These are phyloP conservation scores for Macropus fuliginosus DNA, from an alignment of 2,797 vertebrate genomes.

Conservation along the genomic window DNA sequence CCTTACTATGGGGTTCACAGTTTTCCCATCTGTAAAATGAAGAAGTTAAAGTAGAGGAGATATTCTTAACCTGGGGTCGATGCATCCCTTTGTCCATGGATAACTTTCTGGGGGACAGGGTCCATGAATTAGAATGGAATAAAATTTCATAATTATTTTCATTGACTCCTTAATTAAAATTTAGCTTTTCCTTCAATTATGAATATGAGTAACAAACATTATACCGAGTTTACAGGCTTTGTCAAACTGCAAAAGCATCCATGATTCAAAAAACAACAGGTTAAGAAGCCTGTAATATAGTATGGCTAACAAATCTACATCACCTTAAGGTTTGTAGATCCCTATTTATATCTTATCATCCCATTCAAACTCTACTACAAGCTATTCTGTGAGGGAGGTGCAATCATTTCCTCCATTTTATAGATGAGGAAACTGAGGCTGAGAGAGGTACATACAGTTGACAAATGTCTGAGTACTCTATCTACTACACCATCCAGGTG, in stretches of 20 bases:
- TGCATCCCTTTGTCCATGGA: no score
- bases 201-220: not conserved
- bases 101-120: not conserved
- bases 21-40: not conserved
- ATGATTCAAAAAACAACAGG: not conserved
- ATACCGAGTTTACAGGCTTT: not conserved
- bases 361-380: not conserved
- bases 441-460: not conserved
- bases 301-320: not conserved
- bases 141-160: not conserved
- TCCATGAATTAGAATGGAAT: not conserved
- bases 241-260: not conserved
- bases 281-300: not conserved
- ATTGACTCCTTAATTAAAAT: not conserved
- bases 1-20: not conserved
- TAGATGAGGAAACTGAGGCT: not conserved
- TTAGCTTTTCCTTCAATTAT: not conserved
- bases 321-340: not conserved
- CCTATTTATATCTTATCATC: not conserved
- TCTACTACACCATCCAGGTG: not conserved
- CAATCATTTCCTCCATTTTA: not conserved
- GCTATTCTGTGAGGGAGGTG: not conserved
- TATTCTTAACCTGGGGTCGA: not conserved
- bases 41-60: not conserved
- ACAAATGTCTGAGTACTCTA: not conserved